These are phyloP conservation scores for Eumaeus atala DNA, from an alignment of 1,140 invertebrate species.

Conservation along the genomic window DNA sequence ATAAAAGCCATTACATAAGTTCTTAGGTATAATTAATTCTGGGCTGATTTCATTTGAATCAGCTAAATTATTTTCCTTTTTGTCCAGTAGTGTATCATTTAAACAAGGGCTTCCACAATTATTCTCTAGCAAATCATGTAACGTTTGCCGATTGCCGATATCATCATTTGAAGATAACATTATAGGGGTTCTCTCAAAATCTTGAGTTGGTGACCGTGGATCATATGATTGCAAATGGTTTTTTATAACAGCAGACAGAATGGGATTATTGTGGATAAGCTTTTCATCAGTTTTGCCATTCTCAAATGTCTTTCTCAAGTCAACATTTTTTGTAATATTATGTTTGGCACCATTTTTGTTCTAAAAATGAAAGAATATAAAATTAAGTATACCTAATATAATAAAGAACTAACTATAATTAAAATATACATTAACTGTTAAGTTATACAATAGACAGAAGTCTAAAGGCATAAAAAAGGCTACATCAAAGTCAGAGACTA, in stretches of 20 bases:
- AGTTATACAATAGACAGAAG: too few relatives aligned
- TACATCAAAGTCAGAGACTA: too few relatives aligned
- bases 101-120: constrained; percentile 48
- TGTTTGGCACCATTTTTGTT: constrained; percentile 53
- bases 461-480: too few relatives aligned
- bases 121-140: constrained; percentile 28
- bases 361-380: constrained; percentile 35
- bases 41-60: constrained; percentile 34
- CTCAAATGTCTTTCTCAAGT: constrained; percentile 62
- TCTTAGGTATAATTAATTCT: constrained; percentile 51
- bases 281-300: constrained; percentile 50
- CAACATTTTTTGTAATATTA: constrained; percentile 65
- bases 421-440: too few relatives aligned
- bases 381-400: too few relatives aligned
- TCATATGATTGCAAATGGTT: constrained; percentile 66
- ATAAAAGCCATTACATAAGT: constrained; percentile 55
- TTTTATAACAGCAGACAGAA: constrained; percentile 63
- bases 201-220: constrained; percentile 60
- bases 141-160: constrained; percentile 29
- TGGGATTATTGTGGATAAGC: constrained; percentile 62
- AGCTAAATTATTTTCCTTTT: constrained; percentile 32
- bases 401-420: too few relatives aligned
- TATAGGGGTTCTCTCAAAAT: constrained; percentile 64
- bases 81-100: constrained; percentile 32
- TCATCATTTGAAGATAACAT: constrained; percentile 40